Evolutionary conservation across 2,888 invertebrate genomes (phyloP).

Genomic region (Ischnus inquisitorius): DNA sequence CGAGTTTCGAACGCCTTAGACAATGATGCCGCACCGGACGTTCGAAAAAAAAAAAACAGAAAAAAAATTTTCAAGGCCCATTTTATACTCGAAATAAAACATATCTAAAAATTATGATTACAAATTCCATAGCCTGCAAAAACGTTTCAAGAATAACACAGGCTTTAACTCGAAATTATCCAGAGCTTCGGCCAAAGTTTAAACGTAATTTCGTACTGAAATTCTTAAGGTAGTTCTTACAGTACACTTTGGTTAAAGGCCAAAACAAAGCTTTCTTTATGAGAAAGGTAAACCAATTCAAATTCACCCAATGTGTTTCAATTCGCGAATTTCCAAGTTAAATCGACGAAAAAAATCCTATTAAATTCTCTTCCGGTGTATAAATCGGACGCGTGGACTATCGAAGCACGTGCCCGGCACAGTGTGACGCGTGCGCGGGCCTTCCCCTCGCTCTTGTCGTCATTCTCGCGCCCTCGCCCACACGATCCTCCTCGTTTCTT

Average conservation of each 20-base stretch:
- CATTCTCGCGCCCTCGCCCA: conserved; percentile 38
- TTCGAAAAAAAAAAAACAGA: no score
- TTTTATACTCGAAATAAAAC: background rate
- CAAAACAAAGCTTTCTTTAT: no score
- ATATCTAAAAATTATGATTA: background rate
- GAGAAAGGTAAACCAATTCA: no score
- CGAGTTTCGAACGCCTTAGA: conserved; percentile 17
- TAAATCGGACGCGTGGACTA: conserved; percentile 33
- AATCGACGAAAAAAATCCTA: background rate
- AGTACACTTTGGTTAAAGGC: no score
- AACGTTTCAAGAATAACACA: background rate
- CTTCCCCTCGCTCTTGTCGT: conserved; percentile 9
- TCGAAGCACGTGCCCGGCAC: conserved; percentile 50
- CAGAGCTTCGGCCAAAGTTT: no score
- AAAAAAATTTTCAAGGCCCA: background rate
- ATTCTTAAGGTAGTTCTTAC: no score
- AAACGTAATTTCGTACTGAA: no score
- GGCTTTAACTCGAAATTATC: no score
- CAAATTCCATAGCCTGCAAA: background rate
- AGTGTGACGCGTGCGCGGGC: conserved; percentile 46
- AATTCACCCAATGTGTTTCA: background rate
- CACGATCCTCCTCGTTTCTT: conserved; percentile 28
- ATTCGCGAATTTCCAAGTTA: background rate
- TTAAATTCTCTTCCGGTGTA: conserved; percentile 25
- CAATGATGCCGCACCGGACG: conserved; percentile 41